phyloP scores from a whole-genome alignment of 2,888 invertebrate genomes.

The Quadriops clusia region DNA sequence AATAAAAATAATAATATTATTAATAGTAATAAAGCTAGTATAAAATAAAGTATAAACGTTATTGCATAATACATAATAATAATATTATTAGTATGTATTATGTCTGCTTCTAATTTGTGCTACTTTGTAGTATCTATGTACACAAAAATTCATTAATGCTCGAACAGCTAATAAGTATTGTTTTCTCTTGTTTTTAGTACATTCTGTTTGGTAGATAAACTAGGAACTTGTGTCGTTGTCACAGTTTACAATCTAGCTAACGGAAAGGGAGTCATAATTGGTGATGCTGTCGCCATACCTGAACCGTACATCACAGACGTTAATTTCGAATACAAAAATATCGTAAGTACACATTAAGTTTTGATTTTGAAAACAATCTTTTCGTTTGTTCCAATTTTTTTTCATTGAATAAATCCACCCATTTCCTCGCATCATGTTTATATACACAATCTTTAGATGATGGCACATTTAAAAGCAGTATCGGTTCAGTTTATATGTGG shows the following conservation, averaged over 20 bases:
- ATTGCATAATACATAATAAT: background rate
- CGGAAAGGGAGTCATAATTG: conserved; percentile 72
- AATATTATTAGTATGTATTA: conserved; percentile 1
- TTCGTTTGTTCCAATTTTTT: no score
- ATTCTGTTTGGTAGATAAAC: conserved; percentile 67
- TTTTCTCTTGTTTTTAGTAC: conserved; percentile 62
- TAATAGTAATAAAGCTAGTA: no score
- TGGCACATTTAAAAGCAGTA: background rate
- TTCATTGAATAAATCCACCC: background rate
- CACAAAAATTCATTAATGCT: no score
- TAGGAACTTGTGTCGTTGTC: conserved; percentile 58
- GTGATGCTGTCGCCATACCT: conserved; percentile 72
- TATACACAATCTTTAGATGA: background rate
- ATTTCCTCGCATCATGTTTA: background rate
- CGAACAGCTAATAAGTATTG: no score
- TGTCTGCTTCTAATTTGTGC: conserved; percentile 7
- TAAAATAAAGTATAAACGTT: no score
- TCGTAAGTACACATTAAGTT: no score
- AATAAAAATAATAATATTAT: no score
- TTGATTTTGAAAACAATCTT: no score
- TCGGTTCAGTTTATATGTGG: background rate
- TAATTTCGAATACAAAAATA: conserved; percentile 42
- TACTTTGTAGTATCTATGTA: conserved; percentile 2
- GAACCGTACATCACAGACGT: conserved; percentile 57
- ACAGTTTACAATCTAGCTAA: conserved; percentile 76